Base-by-base conservation (phyloP, 2,113 vertebrate species). In the Glaucidium brasilianum region DNA sequence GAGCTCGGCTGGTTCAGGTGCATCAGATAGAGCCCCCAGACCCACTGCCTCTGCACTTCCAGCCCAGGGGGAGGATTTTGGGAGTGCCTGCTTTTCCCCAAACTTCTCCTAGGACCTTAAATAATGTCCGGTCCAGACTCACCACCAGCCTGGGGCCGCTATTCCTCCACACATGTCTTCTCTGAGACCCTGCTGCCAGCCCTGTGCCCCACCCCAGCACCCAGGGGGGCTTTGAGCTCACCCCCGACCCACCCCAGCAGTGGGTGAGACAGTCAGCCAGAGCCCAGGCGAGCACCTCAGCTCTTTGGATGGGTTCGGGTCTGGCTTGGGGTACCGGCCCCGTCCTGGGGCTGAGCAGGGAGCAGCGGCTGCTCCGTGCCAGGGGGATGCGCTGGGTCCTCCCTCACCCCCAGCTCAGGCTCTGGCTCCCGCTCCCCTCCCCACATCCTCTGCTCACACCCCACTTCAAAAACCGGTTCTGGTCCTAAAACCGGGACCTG, bases 121-220 rank as follows among this genome's bases (percentile, higher is more conserved):
- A 18, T 5, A 35, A 12, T 1, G 0, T 3, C 73, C 1, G 5
- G 9, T 67, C 47, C 82, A 14, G 19, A 19, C 60, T 30, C 45
- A 41, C 10, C 39, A 22, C 50, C 55, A 18, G 23, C 34, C 9
- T 20, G 72, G 45, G 45, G 11, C 9, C 30, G 13, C 6, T 7
- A 0, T 23, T 39, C 12, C 43, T 37, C 18, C 39, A 45, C 43
- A 14, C 43, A 12, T 0, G 0, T 25, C 35, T 6, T 16, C 45
- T 21, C 45, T 47, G 45, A 19, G 37, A 55, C 5, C 41, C 37
- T 18, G 45, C 78, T 53, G 21, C 37, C 39, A 62, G 47, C 64
- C 43, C 34, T 11, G 14, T 25, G 25, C 35, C 47, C 50, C 32
- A 11, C 23, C 25, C 43, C 55, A 30, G 59, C 75, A n/a, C 53